phyloP scores from a whole-genome alignment of 2,113 vertebrate species.

The Typhlomys cinereus region DNA sequence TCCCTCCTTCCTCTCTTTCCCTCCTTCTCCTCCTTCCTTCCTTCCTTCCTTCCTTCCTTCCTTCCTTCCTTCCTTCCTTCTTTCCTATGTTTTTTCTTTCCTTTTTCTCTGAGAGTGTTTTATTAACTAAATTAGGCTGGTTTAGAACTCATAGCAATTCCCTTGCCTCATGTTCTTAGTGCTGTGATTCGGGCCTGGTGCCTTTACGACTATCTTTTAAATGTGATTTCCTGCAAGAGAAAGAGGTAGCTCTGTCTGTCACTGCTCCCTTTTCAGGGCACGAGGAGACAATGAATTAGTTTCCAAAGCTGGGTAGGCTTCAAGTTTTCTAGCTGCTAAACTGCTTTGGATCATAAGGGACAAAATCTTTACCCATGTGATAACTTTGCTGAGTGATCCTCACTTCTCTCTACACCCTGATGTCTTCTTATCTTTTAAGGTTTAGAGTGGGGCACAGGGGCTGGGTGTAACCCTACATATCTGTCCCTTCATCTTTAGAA shows the following conservation, averaged over 20 bases:
- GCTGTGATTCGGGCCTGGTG: background rate
- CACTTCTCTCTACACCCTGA: rapidly evolving
- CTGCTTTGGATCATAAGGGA: no score
- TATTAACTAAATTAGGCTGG: background rate
- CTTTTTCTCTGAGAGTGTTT: background rate
- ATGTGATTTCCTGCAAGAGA: background rate
- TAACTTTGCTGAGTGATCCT: background rate
- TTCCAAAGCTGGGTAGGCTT: background rate
- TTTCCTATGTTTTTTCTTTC: rapidly evolving
- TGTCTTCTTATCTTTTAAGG: background rate
- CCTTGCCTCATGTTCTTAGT: background rate
- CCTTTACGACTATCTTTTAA: background rate
- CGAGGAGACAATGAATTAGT: background rate
- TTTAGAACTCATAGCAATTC: background rate
- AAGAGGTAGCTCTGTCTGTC: background rate
- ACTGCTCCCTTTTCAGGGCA: background rate
- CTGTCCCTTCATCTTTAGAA: background rate
- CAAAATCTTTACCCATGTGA: no score
- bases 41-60: no score
- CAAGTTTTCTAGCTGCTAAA: background rate
- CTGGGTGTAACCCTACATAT: background rate
- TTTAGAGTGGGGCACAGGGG: background rate
- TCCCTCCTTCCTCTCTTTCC: no score
- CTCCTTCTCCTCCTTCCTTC: background rate
- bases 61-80: background rate